Evolutionary conservation across 2,888 invertebrate species (phyloP), one percentile per base, ranked within the genome.

Genomic region (Parascotia fuliginaria): DNA sequence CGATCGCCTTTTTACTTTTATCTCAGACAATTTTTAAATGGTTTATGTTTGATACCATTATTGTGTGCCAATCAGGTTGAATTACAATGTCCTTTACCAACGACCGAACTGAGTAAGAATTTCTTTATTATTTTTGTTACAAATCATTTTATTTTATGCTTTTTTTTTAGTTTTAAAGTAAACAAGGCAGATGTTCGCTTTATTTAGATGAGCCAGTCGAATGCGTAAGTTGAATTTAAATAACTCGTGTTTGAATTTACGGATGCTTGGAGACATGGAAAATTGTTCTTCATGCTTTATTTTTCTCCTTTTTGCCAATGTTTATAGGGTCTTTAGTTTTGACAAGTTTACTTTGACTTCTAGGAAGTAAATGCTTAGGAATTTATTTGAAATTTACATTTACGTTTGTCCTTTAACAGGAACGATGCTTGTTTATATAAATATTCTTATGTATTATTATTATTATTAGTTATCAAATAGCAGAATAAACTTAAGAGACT

Each of bases 61-160:
- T 92, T 92, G 92, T 92, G 88, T 92, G 91, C 91, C 92, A 92
- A 91, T 92, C 92, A 90, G 83, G 68, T 80, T 90, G 92, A 92
- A 90, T 90, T 91, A 92, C 91, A 91, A 90, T 91, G 90, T 92
- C 89, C 87, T 89, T 90, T 91, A 83, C 75, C 79, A 74, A 80
- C 77, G 77, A 75, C 89, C 88, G 90, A 89, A 85, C 87, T 82
- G 83, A 77, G 81, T 78, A 81, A 81, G 84, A 84, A 84, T 83
- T 77, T 85, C 69, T 80, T 85, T 80, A 82, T 86, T 73, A 81
- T 86, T 87, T 86, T 85, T 84, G 79, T 84, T 79, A 82, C 85
- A 85, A 86, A 85, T 87, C 80, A 83, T 87, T 85, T 86, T 82
- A 84, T 87, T 85, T 80, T 83, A 75, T 79, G 77, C 81, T 81